Percentiles rank a stretch among this genome's conserved stretches.
Evolutionary conservation across 2,797 vertebrate genomes (phyloP).

Genomic region (Nyctalus aviator): DNA sequence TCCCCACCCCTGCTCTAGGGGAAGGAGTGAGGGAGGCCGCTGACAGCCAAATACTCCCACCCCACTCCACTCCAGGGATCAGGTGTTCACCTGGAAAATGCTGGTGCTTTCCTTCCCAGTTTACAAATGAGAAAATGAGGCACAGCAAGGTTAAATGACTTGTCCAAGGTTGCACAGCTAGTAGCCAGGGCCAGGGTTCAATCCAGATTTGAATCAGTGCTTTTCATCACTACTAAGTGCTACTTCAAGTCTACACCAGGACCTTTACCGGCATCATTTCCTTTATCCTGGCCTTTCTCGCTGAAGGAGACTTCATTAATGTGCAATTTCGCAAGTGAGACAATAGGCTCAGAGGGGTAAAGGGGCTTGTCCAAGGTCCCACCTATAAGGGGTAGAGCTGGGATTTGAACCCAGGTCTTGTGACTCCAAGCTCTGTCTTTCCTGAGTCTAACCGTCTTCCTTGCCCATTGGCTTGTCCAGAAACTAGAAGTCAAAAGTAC

Average conservation of each 20-base stretch:
- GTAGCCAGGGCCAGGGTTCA: neutral
- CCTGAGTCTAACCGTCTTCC: neutral
- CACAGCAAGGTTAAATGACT: neutral
- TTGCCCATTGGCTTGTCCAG: neutral
- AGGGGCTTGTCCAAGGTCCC: neutral
- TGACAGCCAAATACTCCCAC: neutral
- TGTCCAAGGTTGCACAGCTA: neutral
- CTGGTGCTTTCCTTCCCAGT: neutral
- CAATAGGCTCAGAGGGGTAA: neutral
- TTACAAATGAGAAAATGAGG: neutral
- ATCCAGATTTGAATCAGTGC: neutral
- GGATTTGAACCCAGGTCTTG: neutral
- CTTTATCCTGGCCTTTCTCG: neutral
- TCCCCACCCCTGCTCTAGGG: neutral
- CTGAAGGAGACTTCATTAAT: neutral
- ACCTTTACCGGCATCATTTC: neutral
- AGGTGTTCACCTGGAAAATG: neutral
- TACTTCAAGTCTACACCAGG: neutral
- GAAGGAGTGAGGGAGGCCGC: neutral
- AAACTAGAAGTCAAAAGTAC: neutral
- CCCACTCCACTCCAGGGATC: neutral
- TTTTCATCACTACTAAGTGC: neutral
- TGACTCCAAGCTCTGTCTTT: neutral
- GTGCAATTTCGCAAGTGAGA: neutral
- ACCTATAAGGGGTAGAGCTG: neutral